These are phyloP conservation scores for Caenorhabditis sp. DNA, from an alignment of 2,888 invertebrate genomes.

Conservation along the genomic window DNA sequence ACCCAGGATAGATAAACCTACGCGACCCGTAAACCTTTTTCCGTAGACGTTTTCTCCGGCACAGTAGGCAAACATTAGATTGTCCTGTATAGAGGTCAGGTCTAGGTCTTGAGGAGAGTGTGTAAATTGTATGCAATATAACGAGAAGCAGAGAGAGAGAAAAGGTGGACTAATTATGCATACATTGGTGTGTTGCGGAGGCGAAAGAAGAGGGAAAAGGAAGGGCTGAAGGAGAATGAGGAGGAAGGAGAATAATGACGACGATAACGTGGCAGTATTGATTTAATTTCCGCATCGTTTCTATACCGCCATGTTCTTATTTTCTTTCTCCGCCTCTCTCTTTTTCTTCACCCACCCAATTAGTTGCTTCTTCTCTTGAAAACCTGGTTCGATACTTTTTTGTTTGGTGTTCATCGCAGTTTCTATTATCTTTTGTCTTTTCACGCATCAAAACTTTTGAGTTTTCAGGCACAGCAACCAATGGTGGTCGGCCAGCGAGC, in stretches of 20 bases:
- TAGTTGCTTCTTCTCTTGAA: background rate
- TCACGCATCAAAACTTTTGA: background rate
- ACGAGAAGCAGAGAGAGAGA: conserved; percentile 19
- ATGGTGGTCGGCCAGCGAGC: conserved; percentile 25
- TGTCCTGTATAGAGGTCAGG: conserved; percentile 37
- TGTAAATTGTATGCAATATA: background rate
- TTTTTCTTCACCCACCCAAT: background rate
- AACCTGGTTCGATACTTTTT: too few species aligned
- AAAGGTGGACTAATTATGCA: conserved; percentile 44
- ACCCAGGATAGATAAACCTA: background rate
- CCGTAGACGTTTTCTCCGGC: conserved; percentile 27
- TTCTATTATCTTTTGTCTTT: background rate
- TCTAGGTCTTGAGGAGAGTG: background rate
- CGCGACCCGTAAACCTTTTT: conserved; percentile 11
- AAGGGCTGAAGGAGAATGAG: too few species aligned
- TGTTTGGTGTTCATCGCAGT: background rate
- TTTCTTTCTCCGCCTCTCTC: background rate
- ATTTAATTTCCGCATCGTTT: conserved; percentile 11
- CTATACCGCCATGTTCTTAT: background rate
- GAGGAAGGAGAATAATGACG: too few species aligned
- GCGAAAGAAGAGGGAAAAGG: background rate
- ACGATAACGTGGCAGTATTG: conserved; percentile 33
- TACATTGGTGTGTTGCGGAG: conserved; percentile 35
- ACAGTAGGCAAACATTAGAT: conserved; percentile 37
- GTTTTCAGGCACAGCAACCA: conserved; percentile 30